phyloP scores from a whole-genome alignment of 2,797 vertebrate genomes.

The Sebastes oblongus region DNA sequence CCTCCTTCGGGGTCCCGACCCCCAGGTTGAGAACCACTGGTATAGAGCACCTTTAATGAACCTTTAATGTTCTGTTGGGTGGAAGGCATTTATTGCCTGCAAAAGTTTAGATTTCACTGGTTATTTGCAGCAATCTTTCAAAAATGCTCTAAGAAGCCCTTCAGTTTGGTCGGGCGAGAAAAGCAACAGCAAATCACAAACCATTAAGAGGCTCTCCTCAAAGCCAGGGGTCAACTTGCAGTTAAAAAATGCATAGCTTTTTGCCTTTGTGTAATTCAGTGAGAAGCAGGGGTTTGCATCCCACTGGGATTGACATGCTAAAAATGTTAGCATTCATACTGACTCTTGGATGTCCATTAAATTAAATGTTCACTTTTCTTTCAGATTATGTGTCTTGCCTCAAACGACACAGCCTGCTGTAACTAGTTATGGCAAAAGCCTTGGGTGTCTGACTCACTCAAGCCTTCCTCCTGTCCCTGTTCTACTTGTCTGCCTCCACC shows the following conservation, averaged over 20 bases:
- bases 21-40: too few relatives aligned
- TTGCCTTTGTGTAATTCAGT: conserved; percentile 3
- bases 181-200: conserved; percentile 40
- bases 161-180: conserved; percentile 5
- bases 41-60: not conserved
- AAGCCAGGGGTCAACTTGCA: conserved; percentile 19
- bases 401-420: conserved; percentile 39
- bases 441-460: conserved; percentile 46
- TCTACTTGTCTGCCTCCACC: conserved; percentile 56
- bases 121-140: conserved; percentile 3
- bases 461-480: conserved; percentile 51
- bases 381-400: conserved; percentile 19
- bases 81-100: not conserved
- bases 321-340: conserved; percentile 23
- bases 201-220: conserved; percentile 17
- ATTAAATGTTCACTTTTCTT: conserved; percentile 23
- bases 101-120: not conserved
- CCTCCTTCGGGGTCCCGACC: too few relatives aligned
- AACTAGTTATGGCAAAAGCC: conserved; percentile 43
- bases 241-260: not conserved
- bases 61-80: not conserved
- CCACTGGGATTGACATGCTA: not conserved
- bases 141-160: conserved; percentile 1
- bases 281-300: not conserved
- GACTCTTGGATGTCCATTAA: conserved; percentile 30